Percentiles rank a stretch among this genome's conserved stretches.
Conservation (phyloP, 1,140 invertebrate genomes). For the Eupristina koningsbergeri region DNA sequence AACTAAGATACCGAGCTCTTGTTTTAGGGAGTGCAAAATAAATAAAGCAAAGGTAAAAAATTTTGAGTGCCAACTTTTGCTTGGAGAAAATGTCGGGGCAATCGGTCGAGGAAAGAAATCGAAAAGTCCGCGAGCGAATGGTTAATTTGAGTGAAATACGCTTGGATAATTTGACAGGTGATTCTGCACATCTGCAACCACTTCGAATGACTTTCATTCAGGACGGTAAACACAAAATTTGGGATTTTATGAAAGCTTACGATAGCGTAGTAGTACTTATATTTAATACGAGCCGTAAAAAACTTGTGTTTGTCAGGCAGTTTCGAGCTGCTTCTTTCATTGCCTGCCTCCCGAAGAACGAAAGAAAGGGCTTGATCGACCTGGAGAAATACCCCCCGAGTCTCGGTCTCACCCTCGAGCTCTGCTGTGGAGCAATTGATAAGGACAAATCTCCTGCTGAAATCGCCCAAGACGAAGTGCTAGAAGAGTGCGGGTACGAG, state of each 20-base stretch:
- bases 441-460: conserved; percentile 84
- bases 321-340: conserved; percentile 85
- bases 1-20: background rate
- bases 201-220: conserved; percentile 80
- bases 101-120: conserved; percentile 53
- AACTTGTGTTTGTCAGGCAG: conserved; percentile 91
- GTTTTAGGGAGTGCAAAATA: background rate
- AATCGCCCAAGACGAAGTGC: conserved; percentile 89
- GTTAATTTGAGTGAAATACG: conserved; percentile 76
- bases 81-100: conserved; percentile 47
- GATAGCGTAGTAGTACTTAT: conserved; percentile 89
- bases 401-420: conserved; percentile 88
- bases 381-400: conserved; percentile 81
- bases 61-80: background rate
- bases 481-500: conserved; percentile 96
- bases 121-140: conserved; percentile 69
- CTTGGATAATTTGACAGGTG: conserved; percentile 75
- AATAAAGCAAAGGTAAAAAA: too few species aligned
- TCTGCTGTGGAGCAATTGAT: conserved; percentile 96
- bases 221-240: conserved; percentile 78
- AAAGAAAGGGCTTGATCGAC: conserved; percentile 75
- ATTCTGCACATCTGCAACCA: conserved; percentile 82
- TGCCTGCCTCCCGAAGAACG: conserved; percentile 58
- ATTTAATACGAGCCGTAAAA: conserved; percentile 84
- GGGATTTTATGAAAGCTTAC: conserved; percentile 81